Evolutionary conservation across 2,797 vertebrate species (phyloP).

Genomic region (Emydoidea blandingii): DNA sequence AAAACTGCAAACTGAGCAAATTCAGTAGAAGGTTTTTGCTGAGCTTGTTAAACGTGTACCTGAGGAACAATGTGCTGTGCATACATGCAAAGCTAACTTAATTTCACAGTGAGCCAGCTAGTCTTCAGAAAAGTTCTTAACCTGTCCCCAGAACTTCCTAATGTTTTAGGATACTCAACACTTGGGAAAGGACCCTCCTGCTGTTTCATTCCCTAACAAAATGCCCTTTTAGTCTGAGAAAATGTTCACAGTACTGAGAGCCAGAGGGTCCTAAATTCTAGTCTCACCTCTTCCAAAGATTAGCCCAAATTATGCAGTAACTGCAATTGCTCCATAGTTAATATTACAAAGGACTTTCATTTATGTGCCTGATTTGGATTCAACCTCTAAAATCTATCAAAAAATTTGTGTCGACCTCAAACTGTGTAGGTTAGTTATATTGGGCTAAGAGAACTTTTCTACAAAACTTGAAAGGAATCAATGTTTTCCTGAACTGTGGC

Average conservation of each 20-base stretch:
- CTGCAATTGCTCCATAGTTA: background rate
- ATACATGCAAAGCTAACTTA: background rate
- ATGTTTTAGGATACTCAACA: background rate
- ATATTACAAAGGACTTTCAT: conserved; percentile 3
- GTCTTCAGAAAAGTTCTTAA: background rate
- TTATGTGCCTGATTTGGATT: background rate
- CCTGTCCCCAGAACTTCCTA: background rate
- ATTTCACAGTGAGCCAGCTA: background rate
- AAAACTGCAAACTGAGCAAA: background rate
- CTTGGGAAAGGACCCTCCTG: background rate
- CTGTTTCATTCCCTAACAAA: background rate
- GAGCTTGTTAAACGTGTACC: background rate
- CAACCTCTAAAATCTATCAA: background rate
- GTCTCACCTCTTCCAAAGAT: background rate
- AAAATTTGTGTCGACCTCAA: background rate
- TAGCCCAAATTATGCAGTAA: background rate
- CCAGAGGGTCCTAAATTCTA: background rate
- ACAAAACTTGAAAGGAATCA: background rate
- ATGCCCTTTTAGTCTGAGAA: background rate
- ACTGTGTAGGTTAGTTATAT: background rate
- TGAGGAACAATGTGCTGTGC: no score
- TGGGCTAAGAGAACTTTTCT: background rate
- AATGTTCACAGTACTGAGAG: background rate
- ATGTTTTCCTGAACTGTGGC: background rate
- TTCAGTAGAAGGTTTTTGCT: background rate